Conservation (phyloP, 2,113 vertebrate genomes). For the Oxyruncus cristatus region DNA sequence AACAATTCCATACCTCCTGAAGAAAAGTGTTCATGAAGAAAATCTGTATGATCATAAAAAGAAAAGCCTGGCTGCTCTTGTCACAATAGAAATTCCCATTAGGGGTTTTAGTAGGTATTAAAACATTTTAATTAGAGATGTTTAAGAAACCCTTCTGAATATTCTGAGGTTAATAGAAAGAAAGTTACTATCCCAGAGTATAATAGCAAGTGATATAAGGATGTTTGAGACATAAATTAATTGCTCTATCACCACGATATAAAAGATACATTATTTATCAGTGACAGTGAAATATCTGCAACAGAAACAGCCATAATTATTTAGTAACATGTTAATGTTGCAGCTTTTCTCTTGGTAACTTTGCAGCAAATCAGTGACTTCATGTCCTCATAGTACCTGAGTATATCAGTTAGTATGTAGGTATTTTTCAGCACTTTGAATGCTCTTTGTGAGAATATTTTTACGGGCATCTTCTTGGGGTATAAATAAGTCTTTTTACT, state of each 20-base stretch:
- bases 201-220: not conserved
- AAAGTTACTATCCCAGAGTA: not conserved
- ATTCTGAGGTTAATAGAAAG: not conserved
- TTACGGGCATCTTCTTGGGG: not conserved
- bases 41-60: not conserved
- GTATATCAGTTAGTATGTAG: too few relatives aligned
- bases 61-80: not conserved
- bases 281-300: not conserved
- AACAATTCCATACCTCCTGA: not conserved
- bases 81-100: not conserved
- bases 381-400: not conserved
- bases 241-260: not conserved
- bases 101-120: not conserved
- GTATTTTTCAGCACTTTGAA: not conserved
- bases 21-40: not conserved
- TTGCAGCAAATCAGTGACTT: not conserved
- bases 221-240: not conserved
- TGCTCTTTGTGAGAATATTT: not conserved
- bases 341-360: not conserved
- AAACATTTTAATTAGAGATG: not conserved
- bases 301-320: not conserved
- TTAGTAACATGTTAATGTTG: not conserved
- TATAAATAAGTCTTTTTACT: not conserved
- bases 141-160: not conserved
- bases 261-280: not conserved